Conservation (phyloP, 1,140 invertebrate genomes). For the Metaphire vulgaris region DNA sequence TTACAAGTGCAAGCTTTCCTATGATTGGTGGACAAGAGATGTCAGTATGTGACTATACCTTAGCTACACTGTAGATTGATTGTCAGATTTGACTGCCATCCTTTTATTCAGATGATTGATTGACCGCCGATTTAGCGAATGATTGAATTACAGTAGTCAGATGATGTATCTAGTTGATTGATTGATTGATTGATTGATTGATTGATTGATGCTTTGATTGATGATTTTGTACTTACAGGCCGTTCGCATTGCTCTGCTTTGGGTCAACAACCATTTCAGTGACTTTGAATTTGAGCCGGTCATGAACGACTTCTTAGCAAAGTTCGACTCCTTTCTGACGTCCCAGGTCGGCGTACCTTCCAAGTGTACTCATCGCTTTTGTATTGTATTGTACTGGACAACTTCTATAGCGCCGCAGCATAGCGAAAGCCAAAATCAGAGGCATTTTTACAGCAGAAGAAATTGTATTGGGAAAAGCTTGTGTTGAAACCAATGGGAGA, state of each 20-base stretch:
- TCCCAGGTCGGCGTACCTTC: too few species aligned
- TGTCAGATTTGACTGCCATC: not conserved
- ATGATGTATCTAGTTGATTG: too few species aligned
- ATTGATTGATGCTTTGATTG: not conserved
- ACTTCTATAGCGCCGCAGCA: too few species aligned
- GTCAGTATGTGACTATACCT: constrained; percentile 55
- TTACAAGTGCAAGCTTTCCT: not conserved
- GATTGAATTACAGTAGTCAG: too few species aligned
- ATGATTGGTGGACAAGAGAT: constrained; percentile 59
- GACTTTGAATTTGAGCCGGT: constrained; percentile 93
- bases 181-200: not conserved
- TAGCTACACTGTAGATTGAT: not conserved
- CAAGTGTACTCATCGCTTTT: too few species aligned
- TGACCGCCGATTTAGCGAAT: too few species aligned
- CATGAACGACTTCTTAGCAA: constrained; percentile 94
- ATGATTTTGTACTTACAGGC: not conserved
- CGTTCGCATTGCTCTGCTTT: constrained; percentile 76
- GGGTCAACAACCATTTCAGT: constrained; percentile 99
- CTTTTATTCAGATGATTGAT: not conserved
- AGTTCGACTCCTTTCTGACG: constrained; percentile 59
- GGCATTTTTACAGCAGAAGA: too few species aligned
- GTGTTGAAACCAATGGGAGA: too few species aligned
- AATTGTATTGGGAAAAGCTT: too few species aligned
- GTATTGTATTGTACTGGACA: too few species aligned
- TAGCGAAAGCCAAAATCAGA: too few species aligned